Conservation (phyloP, 2,797 vertebrate species). For the Kryptolebias ocellatus region DNA sequence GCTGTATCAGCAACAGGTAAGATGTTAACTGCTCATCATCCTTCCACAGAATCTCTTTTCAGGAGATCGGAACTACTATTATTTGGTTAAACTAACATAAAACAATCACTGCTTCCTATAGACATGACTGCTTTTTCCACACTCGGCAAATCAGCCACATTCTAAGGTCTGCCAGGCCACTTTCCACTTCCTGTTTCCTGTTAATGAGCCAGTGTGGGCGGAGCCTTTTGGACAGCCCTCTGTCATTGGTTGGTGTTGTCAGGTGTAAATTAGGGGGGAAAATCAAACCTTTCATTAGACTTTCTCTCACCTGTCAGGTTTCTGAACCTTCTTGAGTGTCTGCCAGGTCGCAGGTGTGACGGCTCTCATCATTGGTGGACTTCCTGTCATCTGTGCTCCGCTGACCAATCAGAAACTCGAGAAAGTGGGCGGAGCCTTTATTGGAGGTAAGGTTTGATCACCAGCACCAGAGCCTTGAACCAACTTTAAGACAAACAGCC, state of each 20-base stretch:
- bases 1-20: too few species aligned
- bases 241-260: slow-evolving; percentile 41
- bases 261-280: not conserved
- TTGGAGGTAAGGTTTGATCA: slow-evolving; percentile 41
- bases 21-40: too few species aligned
- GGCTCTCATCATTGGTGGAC: slow-evolving; percentile 22
- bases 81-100: not conserved
- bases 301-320: slow-evolving; percentile 29
- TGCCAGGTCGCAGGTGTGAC: slow-evolving; percentile 43
- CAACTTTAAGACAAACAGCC: too few species aligned
- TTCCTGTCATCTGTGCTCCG: slow-evolving; percentile 39
- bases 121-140: not conserved
- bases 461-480: too few species aligned
- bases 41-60: too few species aligned
- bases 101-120: not conserved
- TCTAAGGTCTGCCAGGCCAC: slow-evolving; percentile 42
- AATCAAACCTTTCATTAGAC: not conserved
- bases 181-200: slow-evolving; percentile 66
- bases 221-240: slow-evolving; percentile 33
- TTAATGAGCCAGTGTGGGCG: not conserved
- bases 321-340: slow-evolving; percentile 67
- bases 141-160: slow-evolving; percentile 29
- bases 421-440: slow-evolving; percentile 46
- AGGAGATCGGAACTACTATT: not conserved
- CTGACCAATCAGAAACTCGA: slow-evolving; percentile 46